Evolutionary conservation across 2,113 vertebrate genomes (phyloP), one percentile per base, ranked within the genome.

Genomic region (Heliornis fulica): DNA sequence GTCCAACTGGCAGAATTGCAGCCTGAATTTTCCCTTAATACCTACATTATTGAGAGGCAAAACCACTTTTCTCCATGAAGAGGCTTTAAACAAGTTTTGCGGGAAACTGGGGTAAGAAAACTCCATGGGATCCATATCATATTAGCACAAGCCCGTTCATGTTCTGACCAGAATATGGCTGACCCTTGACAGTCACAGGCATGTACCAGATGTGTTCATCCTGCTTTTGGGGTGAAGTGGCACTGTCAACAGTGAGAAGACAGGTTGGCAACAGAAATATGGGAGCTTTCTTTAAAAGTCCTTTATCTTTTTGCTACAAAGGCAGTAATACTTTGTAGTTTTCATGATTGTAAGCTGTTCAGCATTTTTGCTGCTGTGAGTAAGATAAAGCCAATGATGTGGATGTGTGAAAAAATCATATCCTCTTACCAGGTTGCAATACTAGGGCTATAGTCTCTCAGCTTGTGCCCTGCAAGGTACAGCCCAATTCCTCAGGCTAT

Each of bases 221-320:
- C 61, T 59, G 10, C 34, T 76, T 82, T 51, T 7, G 19, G 64
- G 45, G 12, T 36, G 29, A 68, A 43, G 68, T 10, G 36, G 5
- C 28, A 54, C 26, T 45, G 54, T 7, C 66, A 18, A 3, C 11
- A 34, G 13, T 12, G 50, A 71, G 63, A 46, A 13, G 43, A 36
- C 50, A 29, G 28, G 10, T 6, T 46, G 17, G 15, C 22, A 65
- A 26, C 0, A 0, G 22, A 8, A 26, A 3, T 13, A 23, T 1
- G 17, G n/a, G 40, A 28, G 6, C 7, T 36, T 38, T 51, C 28
- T 70, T 22, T 41, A 10, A 26, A 89, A 76, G n/a, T 15, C 14
- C 29, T 83, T 63, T 45, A n/a, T 22, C 45, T 61, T 74, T 56
- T 50, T 43, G 11, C 40, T 78, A 29, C 0, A 0, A 93, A 78